Percentiles rank a stretch among this genome's conserved stretches.
These are phyloP conservation scores for Neogobius melanostomus DNA, from an alignment of 2,113 vertebrate species.

Conservation along the genomic window DNA sequence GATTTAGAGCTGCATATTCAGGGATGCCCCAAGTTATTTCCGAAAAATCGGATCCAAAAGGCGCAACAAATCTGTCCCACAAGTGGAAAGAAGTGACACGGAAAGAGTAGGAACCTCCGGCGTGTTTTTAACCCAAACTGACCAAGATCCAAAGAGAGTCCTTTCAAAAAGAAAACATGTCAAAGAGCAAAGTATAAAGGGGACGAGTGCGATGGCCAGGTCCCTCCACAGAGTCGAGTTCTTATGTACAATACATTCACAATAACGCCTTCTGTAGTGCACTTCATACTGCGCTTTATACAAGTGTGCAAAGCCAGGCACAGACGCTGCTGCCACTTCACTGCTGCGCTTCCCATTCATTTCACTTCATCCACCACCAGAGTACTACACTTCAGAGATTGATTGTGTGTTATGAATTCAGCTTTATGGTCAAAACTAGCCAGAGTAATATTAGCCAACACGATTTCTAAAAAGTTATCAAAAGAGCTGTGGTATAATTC, in stretches of 20 bases:
- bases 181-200: slow-evolving; percentile 21
- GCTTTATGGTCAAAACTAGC: too few species aligned
- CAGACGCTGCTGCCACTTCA: not conserved
- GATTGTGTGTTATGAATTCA: too few species aligned
- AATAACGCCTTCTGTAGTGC: slow-evolving; percentile 75
- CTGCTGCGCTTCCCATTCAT: not conserved
- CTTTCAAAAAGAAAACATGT: slow-evolving; percentile 44
- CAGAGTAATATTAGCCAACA: too few species aligned
- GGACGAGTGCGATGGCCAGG: slow-evolving; percentile 39
- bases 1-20: too few species aligned
- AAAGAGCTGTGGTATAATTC: too few species aligned
- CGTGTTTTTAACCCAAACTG: not conserved
- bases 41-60: too few species aligned
- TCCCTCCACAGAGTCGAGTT: slow-evolving; percentile 49
- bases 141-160: not conserved
- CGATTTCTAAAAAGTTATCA: too few species aligned
- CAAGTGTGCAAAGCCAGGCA: not conserved
- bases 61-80: too few species aligned
- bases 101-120: not conserved
- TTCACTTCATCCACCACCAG: too few species aligned
- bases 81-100: too few species aligned
- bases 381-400: too few species aligned
- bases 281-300: slow-evolving; percentile 49
- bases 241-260: slow-evolving; percentile 74
- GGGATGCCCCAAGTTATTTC: too few species aligned